These are phyloP conservation scores for Operophtera brumata DNA, from an alignment of 2,888 invertebrate genomes.

Conservation along the genomic window DNA sequence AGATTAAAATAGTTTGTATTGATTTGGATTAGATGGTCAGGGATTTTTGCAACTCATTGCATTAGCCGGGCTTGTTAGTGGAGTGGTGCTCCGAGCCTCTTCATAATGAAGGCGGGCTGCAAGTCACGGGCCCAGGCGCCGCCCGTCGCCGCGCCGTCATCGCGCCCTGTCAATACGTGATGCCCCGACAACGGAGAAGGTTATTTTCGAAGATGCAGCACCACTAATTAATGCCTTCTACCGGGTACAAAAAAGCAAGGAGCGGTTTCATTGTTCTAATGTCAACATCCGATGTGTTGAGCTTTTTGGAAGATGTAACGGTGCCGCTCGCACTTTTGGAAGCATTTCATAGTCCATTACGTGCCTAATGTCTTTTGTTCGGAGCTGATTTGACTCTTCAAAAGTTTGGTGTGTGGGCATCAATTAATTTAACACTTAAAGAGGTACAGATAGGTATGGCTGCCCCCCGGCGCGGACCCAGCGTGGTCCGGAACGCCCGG, in stretches of 20 bases:
- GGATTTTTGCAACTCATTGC: conserved; percentile 77
- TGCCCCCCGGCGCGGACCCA: conserved; percentile 45
- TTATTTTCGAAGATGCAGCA: conserved; percentile 73
- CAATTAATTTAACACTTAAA: conserved; percentile 71
- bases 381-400: conserved; percentile 1
- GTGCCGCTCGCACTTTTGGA: conserved; percentile 33
- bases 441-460: conserved; percentile 43
- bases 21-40: conserved; percentile 40
- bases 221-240: conserved; percentile 75
- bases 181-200: conserved; percentile 71
- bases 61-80: conserved; percentile 79
- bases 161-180: conserved; percentile 72
- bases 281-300: conserved; percentile 53
- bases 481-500: conserved; percentile 52
- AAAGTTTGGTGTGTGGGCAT: conserved; percentile 47
- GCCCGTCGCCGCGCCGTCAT: conserved; percentile 63
- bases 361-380: conserved; percentile 17
- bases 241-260: conserved; percentile 60
- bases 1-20: conserved; percentile 41
- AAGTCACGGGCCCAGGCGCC: conserved; percentile 74
- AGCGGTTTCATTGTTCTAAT: conserved; percentile 69
- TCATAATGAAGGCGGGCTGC: conserved; percentile 73
- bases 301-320: conserved; percentile 39
- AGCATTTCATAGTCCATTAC: conserved; percentile 18
- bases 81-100: conserved; percentile 45